Conservation (phyloP, 2,113 vertebrate species). For the Myrmophylax atrothorax region DNA sequence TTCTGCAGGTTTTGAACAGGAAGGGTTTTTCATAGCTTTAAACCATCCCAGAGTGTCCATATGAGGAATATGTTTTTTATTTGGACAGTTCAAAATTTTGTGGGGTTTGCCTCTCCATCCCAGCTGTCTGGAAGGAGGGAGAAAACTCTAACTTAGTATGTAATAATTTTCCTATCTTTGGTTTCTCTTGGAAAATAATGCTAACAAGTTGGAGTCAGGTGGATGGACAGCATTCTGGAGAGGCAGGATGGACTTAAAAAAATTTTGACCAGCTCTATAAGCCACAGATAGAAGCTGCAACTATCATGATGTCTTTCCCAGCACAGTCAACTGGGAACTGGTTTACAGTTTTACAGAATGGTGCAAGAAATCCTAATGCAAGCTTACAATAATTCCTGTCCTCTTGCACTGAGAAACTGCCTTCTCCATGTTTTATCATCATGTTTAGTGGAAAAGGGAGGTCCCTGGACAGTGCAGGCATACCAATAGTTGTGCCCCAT, state of each 20-base stretch:
- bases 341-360: fast-evolving
- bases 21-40: neutral
- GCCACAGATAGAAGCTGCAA: neutral
- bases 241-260: neutral
- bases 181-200: neutral
- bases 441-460: neutral
- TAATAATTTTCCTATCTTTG: neutral
- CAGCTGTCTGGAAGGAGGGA: neutral
- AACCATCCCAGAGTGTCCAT: neutral
- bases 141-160: neutral
- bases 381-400: neutral
- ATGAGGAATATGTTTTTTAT: neutral
- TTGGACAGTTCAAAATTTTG: neutral
- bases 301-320: neutral
- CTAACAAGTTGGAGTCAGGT: neutral
- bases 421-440: neutral
- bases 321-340: neutral
- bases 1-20: neutral
- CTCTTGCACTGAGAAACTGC: fast-evolving
- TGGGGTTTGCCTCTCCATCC: neutral
- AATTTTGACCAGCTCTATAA: neutral
- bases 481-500: neutral
- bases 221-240: neutral
- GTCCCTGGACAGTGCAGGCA: neutral
- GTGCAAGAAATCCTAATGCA: neutral